Evolutionary conservation across 2,797 vertebrate genomes (phyloP).

Genomic region (Micropoecilia bifurca): DNA sequence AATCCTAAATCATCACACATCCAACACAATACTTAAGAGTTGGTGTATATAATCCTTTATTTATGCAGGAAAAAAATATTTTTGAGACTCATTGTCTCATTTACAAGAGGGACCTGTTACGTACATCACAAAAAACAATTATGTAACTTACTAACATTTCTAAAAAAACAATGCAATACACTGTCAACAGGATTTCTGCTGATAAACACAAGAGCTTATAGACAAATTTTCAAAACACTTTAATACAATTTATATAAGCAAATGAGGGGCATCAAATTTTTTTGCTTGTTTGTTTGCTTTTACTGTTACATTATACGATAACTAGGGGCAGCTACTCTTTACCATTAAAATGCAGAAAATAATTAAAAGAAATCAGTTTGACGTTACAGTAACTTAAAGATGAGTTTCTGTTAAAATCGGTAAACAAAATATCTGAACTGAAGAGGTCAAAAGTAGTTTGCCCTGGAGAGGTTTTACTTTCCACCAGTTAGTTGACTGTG

Average conservation of each 20-base stretch:
- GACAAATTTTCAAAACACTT: too few species aligned
- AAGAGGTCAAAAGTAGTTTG: not conserved
- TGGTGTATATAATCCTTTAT: too few species aligned
- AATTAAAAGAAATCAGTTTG: not conserved
- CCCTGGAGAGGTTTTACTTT: not conserved
- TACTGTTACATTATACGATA: not conserved
- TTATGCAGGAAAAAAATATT: too few species aligned
- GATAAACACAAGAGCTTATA: too few species aligned
- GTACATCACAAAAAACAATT: too few species aligned
- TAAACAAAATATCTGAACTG: not conserved
- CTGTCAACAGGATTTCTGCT: too few species aligned
- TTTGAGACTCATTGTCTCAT: too few species aligned
- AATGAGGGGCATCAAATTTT: not conserved
- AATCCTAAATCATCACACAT: not conserved
- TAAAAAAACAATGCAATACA: too few species aligned
- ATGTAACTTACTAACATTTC: too few species aligned
- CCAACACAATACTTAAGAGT: not conserved
- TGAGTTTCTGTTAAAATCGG: not conserved
- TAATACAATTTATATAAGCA: not conserved
- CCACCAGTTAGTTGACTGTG: not conserved
- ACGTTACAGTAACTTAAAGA: not conserved
- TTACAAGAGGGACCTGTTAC: too few species aligned
- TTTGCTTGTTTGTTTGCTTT: not conserved
- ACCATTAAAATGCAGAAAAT: not conserved
- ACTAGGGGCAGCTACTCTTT: not conserved